phyloP scores from a whole-genome alignment of 2,888 invertebrate species.

The Ophonus ardosiacus region DNA sequence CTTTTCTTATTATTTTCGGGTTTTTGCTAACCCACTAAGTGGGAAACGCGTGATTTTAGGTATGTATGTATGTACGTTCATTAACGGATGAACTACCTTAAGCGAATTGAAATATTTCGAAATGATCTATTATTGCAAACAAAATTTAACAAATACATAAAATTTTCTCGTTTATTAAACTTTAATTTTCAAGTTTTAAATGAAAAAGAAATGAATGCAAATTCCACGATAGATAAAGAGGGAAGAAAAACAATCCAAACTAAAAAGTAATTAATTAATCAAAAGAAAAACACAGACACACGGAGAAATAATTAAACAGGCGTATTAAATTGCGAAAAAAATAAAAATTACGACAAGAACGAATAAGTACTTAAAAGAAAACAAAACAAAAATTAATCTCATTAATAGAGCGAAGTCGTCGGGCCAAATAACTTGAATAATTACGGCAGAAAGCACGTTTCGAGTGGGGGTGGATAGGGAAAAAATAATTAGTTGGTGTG shows the following conservation, averaged over 20 bases:
- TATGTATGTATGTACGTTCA: too few relatives aligned
- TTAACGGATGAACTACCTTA: too few relatives aligned
- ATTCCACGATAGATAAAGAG: constrained; percentile 33
- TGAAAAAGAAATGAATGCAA: constrained; percentile 47
- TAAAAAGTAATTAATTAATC: constrained; percentile 62
- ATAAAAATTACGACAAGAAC: constrained; percentile 51
- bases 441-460: constrained; percentile 14
- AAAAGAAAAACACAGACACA: constrained; percentile 61
- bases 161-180: constrained; percentile 54
- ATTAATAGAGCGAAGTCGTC: constrained; percentile 53
- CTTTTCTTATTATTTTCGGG: too few relatives aligned
- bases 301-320: constrained; percentile 59
- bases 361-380: constrained; percentile 61
- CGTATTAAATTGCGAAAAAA: constrained; percentile 54
- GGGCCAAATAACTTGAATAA: constrained; percentile 56
- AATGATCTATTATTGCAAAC: constrained; percentile 35
- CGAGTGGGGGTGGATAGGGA: constrained; percentile 69
- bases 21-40: too few relatives aligned
- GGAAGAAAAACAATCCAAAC: constrained; percentile 39
- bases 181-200: constrained; percentile 56
- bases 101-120: too few relatives aligned
- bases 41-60: too few relatives aligned
- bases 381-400: constrained; percentile 63
- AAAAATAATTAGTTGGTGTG: constrained; percentile 74
- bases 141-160: constrained; percentile 33